Evolutionary conservation across 2,888 invertebrate genomes (phyloP), one percentile per base, ranked within the genome.

Genomic region (Andrena camellia): DNA sequence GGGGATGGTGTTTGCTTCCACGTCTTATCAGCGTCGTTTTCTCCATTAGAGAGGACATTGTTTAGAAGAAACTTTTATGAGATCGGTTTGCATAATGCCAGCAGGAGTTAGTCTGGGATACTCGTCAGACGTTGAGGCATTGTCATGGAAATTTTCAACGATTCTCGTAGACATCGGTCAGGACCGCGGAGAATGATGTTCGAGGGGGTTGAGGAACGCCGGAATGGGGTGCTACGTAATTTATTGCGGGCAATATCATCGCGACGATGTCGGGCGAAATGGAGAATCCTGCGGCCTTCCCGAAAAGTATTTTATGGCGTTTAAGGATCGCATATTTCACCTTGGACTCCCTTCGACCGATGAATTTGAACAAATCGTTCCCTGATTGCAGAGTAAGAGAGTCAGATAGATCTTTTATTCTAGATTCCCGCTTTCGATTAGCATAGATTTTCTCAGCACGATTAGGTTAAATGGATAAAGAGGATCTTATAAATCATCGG

Each of bases 191-290:
- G 63, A 78, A 73, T 75, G 72, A 69, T 73, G 64, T 59, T 77
- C 23, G 70, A 62, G 52, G 29, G 50, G 13, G 23, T 54, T 42
- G 42, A 63, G 54, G 35, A 52, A 50, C 52, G 20, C 20, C n/a
- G 17, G 63, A 72, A 70, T 63, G 67, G 60, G 48, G 6, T 52
- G 71, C 26, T 66, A 59, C 42, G 84, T 83, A 87, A 87, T 87
- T 87, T 87, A 87, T 87, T 66, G 85, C 87, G 54, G 60, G 80
- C 88, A 79, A 87, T 87, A 87, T 87, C 81, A 81, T 80, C 84
- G 48, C 62, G 8, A 13, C 54, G 76, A 78, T 78, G 78, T 66
- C 59, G 57, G 54, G 33, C 71, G 66, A 78, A 17, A 78, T 57
- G 76, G 69, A 70, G 76, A 78, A 81, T 60, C 75, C 63, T 31